Conservation (phyloP, 2,113 vertebrate genomes). For the Muntiacus muntjak region DNA sequence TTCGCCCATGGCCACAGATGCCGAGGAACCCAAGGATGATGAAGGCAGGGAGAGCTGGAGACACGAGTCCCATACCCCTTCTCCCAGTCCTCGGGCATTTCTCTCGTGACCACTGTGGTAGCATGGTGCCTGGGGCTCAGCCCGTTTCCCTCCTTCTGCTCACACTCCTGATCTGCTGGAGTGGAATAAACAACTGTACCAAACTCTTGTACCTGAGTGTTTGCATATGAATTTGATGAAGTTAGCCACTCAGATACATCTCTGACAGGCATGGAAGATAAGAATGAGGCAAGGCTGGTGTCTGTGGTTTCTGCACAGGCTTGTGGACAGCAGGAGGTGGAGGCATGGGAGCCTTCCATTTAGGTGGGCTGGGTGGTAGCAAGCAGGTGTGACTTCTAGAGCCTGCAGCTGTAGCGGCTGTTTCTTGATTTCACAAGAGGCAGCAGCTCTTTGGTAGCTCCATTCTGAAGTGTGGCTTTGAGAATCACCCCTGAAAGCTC, state of each 20-base stretch:
- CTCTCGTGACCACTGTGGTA: background rate
- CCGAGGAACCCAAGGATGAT: background rate
- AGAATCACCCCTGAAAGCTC: background rate
- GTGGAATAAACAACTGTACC: background rate
- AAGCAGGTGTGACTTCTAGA: background rate
- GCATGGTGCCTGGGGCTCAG: background rate
- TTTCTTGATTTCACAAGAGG: background rate
- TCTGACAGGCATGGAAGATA: background rate
- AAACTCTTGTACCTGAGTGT: background rate
- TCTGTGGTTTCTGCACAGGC: background rate
- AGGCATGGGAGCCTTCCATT: background rate
- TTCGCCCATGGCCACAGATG: background rate
- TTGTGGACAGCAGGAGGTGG: background rate
- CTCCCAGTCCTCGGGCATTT: accelerated
- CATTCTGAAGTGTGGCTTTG: background rate
- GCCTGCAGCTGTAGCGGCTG: too few relatives aligned
- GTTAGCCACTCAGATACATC: background rate
- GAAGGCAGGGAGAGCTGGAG: background rate
- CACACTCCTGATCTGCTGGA: background rate
- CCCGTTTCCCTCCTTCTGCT: background rate
- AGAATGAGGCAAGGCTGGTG: background rate
- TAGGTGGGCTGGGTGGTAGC: background rate
- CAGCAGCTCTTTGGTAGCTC: background rate
- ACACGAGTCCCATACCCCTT: background rate
- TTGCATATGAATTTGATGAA: background rate